Evolutionary conservation across 2,113 vertebrate genomes (phyloP).

Genomic region (Gopherus flavomarginatus): DNA sequence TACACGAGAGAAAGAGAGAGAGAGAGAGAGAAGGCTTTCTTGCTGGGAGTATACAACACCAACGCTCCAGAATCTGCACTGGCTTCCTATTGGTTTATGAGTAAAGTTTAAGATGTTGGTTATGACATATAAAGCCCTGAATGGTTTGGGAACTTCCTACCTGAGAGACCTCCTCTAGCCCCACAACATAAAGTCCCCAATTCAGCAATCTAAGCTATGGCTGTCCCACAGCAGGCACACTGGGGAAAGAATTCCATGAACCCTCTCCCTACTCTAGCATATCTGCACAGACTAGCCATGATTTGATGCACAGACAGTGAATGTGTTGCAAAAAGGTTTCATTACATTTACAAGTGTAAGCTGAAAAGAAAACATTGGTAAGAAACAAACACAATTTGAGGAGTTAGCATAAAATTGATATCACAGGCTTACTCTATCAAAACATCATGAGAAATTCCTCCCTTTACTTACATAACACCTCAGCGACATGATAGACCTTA

Average conservation of each 20-base stretch:
- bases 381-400: neutral
- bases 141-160: neutral
- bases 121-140: neutral
- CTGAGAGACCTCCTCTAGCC: neutral
- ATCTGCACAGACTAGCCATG: neutral
- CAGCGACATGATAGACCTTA: neutral
- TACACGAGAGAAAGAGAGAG: rapidly evolving
- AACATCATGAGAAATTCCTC: neutral
- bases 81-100: neutral
- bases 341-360: rapidly evolving
- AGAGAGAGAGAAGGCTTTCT: neutral
- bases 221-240: rapidly evolving
- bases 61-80: neutral
- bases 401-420: neutral
- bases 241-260: rapidly evolving
- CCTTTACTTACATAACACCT: neutral
- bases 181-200: rapidly evolving
- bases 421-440: neutral
- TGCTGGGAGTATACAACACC: neutral
- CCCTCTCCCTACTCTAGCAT: neutral
- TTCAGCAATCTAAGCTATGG: neutral
- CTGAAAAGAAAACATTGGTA: rapidly evolving
- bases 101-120: neutral
- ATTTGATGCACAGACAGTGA: rapidly evolving
- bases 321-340: rapidly evolving